phyloP scores from a whole-genome alignment of 2,888 invertebrate species.

The Epicampocera succincta region DNA sequence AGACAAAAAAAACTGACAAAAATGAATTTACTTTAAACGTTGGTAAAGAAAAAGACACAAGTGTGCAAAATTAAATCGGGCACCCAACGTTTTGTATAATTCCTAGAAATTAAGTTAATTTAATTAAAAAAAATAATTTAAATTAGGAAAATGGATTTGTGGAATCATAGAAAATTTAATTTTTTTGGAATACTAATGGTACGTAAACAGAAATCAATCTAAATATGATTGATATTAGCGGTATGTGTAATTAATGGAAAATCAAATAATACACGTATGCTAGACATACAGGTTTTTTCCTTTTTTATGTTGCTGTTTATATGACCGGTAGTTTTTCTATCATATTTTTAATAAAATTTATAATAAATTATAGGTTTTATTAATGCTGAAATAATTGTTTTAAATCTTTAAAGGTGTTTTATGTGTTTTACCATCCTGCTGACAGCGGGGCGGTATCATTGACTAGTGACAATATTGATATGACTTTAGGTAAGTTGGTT shows the following conservation, averaged over 20 bases:
- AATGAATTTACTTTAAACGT: constrained; percentile 34
- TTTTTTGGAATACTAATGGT: constrained; percentile 75
- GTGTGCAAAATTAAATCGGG: constrained; percentile 31
- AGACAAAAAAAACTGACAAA: constrained; percentile 13
- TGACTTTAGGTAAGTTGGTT: constrained; percentile 88
- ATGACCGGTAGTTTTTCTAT: constrained; percentile 17
- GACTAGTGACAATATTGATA: constrained; percentile 90
- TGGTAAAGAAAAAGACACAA: constrained; percentile 26
- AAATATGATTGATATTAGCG: constrained; percentile 23
- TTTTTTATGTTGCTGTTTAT: background rate
- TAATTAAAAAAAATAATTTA: constrained; percentile 50
- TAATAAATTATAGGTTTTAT: background rate
- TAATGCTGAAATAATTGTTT: constrained; percentile 18
- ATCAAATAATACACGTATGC: constrained; percentile 64
- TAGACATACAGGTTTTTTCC: constrained; percentile 8
- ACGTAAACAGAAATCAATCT: constrained; percentile 62
- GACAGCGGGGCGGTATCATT: constrained; percentile 92
- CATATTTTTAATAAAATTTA: background rate
- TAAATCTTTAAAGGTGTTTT: constrained; percentile 76
- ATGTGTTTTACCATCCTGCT: constrained; percentile 87
- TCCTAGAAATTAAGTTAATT: constrained; percentile 66
- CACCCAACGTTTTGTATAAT: constrained; percentile 49
- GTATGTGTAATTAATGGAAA: constrained; percentile 40
- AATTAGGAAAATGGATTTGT: constrained; percentile 74
- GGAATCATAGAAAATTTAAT: constrained; percentile 74